These are phyloP conservation scores for Dascyllus trimaculatus DNA, from an alignment of 2,113 vertebrate species.

Conservation along the genomic window DNA sequence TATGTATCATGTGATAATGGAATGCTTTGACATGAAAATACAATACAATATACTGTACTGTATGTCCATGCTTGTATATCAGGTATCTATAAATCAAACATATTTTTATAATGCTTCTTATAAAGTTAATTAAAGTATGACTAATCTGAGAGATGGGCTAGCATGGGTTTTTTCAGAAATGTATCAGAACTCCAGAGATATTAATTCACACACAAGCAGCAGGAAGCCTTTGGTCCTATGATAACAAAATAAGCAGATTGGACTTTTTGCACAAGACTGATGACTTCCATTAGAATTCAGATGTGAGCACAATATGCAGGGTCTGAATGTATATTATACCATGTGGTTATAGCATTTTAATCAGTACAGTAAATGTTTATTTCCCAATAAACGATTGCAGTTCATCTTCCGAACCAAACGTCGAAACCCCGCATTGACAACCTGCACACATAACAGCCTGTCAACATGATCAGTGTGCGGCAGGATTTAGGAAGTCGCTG, in stretches of 20 bases:
- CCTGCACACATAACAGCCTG: not conserved
- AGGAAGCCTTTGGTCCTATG: not conserved
- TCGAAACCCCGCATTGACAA: slow-evolving; percentile 10
- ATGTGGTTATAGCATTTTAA: slow-evolving; percentile 1
- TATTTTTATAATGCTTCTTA: slow-evolving; percentile 89
- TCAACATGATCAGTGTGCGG: slow-evolving; percentile 12
- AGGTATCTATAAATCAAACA: slow-evolving; percentile 77
- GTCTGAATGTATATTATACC: too few species aligned
- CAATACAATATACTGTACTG: slow-evolving; percentile 62
- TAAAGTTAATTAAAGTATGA: slow-evolving; percentile 73
- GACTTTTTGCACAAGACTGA: not conserved
- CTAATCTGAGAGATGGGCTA: not conserved
- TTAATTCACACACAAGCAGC: not conserved
- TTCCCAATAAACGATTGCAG: not conserved
- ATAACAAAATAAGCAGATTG: slow-evolving; percentile 1
- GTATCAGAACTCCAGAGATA: not conserved
- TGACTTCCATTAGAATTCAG: not conserved
- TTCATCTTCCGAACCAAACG: not conserved
- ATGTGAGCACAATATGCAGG: not conserved
- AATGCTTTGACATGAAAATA: slow-evolving; percentile 76
- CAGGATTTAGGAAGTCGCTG: slow-evolving; percentile 27
- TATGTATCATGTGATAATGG: slow-evolving; percentile 63
- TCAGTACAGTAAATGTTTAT: not conserved
- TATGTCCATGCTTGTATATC: slow-evolving; percentile 75
- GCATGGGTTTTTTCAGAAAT: not conserved